Evolutionary conservation across 30 jellyfish, hydroid and myxozoan species (phyloP).

Genomic region (Catostylus mosaicus): DNA sequence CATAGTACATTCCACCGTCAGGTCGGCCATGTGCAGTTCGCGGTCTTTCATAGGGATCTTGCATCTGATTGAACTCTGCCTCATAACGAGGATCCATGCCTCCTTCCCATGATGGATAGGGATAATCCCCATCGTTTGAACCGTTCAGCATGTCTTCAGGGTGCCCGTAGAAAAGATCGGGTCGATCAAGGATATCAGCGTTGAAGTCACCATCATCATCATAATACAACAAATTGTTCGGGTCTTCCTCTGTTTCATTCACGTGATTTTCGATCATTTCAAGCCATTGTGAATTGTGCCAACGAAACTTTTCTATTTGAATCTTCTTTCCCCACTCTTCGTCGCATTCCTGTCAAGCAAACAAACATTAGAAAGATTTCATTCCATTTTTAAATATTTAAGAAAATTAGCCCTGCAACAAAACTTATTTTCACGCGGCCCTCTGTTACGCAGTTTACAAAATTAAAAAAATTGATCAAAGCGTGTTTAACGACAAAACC

Average conservation of each 20-base stretch:
- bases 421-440: no score
- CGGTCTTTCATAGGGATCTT: conserved; percentile 72
- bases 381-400: no score
- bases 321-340: conserved; percentile 94
- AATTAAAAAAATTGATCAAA: no score
- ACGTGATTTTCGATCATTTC: conserved; percentile 92
- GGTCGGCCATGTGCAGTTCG: conserved; percentile 75
- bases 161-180: conserved; percentile 89
- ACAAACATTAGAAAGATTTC: no score
- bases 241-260: conserved; percentile 61
- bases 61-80: conserved; percentile 22
- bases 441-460: no score
- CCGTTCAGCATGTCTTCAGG: conserved; percentile 85
- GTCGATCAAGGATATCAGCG: conserved; percentile 88
- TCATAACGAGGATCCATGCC: conserved; percentile 61
- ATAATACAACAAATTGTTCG: conserved; percentile 41
- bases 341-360: conserved; percentile 91
- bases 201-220: conserved; percentile 70
- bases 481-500: no score
- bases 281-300: conserved; percentile 99
- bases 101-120: conserved; percentile 73
- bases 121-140: conserved; percentile 60
- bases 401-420: no score
- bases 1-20: conserved; percentile 45
- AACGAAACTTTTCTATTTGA: conserved; percentile 88